These are phyloP conservation scores for Esox lucius DNA, from an alignment of 2,797 vertebrate species.

Conservation along the genomic window DNA sequence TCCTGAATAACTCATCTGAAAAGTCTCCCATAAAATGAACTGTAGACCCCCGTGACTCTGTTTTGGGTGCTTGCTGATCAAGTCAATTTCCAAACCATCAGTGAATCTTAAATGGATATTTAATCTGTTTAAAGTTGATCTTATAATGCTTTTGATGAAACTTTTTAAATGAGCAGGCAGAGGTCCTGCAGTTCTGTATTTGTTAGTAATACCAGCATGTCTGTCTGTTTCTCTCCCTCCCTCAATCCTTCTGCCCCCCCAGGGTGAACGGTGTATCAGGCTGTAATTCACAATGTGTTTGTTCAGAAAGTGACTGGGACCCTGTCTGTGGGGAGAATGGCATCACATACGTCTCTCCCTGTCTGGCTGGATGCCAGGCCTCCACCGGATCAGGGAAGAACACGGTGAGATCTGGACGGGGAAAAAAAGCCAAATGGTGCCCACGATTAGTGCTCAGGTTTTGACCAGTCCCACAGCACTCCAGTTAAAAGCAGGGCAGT, in stretches of 20 bases:
- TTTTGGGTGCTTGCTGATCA: too few species aligned
- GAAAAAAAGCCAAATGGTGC: background rate
- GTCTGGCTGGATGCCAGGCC: conserved; percentile 83
- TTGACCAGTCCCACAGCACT: background rate
- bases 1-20: too few species aligned
- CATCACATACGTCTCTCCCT: conserved; percentile 85
- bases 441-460: background rate
- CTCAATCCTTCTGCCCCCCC: conserved; percentile 19
- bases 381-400: conserved; percentile 70
- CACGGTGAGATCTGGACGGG: conserved; percentile 71
- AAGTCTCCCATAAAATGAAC: too few species aligned
- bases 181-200: too few species aligned
- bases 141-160: too few species aligned
- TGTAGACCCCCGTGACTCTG: too few species aligned
- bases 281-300: conserved; percentile 84
- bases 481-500: background rate
- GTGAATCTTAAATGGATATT: too few species aligned
- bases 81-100: too few species aligned
- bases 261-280: conserved; percentile 55
- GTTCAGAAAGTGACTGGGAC: conserved; percentile 83
- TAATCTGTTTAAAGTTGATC: too few species aligned
- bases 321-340: conserved; percentile 86
- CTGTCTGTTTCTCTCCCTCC: background rate
- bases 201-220: too few species aligned
- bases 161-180: too few species aligned